Evolutionary conservation across 1,140 invertebrate species (phyloP).

Genomic region (Drosophila pseudoobscura): DNA sequence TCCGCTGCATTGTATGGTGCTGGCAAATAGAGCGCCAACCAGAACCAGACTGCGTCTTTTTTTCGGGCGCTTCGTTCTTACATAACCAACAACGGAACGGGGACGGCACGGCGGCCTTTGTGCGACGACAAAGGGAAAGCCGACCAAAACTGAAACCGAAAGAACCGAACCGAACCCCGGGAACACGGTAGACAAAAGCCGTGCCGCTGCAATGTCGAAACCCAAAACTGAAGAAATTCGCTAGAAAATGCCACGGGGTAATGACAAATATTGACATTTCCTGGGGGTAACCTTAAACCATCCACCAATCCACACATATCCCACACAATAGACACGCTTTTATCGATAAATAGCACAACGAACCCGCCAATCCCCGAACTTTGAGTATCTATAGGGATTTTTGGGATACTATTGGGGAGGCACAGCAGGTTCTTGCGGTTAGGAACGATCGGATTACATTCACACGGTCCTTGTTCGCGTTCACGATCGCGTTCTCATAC

Average conservation of each 20-base stretch:
- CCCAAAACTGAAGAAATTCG: slow-evolving; percentile 51
- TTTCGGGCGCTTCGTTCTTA: slow-evolving; percentile 9
- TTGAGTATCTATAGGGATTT: slow-evolving; percentile 18
- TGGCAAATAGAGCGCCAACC: slow-evolving; percentile 17
- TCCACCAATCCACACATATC: slow-evolving; percentile 5
- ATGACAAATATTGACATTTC: slow-evolving; percentile 74
- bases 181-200: slow-evolving; percentile 9
- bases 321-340: slow-evolving; percentile 19
- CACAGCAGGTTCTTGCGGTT: slow-evolving; percentile 26
- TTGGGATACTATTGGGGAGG: slow-evolving; percentile 5
- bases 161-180: slow-evolving; percentile 4
- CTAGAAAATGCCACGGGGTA: slow-evolving; percentile 73
- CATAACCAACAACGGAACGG: slow-evolving; percentile 22
- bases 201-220: slow-evolving; percentile 26
- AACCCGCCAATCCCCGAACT: not conserved
- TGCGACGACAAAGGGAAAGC: slow-evolving; percentile 37
- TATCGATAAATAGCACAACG: slow-evolving; percentile 26
- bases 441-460: slow-evolving; percentile 36
- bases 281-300: slow-evolving; percentile 49
- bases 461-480: slow-evolving; percentile 21
- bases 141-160: slow-evolving; percentile 8
- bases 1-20: slow-evolving; percentile 16
- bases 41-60: slow-evolving; percentile 26
- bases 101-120: slow-evolving; percentile 24
- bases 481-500: slow-evolving; percentile 11